phyloP scores from a whole-genome alignment of 1,140 invertebrate genomes.

The Zaprionus ghesquierei region DNA sequence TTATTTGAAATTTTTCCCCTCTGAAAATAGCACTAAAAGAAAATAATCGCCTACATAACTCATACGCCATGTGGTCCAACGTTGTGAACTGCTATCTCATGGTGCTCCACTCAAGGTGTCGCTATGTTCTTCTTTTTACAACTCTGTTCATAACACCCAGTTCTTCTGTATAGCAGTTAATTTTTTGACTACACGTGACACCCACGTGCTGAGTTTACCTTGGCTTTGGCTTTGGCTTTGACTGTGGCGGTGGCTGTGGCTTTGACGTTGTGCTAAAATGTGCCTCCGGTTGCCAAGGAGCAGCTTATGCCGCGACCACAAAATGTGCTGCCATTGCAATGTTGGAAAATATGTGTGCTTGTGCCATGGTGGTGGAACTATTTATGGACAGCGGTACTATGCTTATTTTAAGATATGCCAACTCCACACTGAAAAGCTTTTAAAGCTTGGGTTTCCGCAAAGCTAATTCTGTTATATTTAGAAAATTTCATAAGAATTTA shows the following conservation, averaged over 20 bases:
- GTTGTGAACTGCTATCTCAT: slow-evolving; percentile 3
- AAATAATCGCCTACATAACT: slow-evolving; percentile 50
- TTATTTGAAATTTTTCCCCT: slow-evolving; percentile 50
- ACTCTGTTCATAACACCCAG: slow-evolving; percentile 48
- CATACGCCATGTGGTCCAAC: slow-evolving; percentile 50
- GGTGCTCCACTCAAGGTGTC: background rate
- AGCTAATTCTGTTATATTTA: background rate
- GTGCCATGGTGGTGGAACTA: slow-evolving; percentile 22
- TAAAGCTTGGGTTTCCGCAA: background rate
- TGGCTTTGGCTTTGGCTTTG: background rate
- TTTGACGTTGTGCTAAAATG: slow-evolving; percentile 13
- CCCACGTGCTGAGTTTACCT: background rate
- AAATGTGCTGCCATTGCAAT: slow-evolving; percentile 25
- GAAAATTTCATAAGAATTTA: background rate
- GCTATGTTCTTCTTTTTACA: slow-evolving; percentile 2
- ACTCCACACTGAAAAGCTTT: background rate
- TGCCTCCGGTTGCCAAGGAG: slow-evolving; percentile 5
- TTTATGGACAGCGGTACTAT: slow-evolving; percentile 30
- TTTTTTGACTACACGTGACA: slow-evolving; percentile 66
- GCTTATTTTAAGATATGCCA: background rate
- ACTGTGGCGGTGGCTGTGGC: background rate
- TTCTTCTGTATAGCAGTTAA: slow-evolving; percentile 67
- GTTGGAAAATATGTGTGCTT: background rate
- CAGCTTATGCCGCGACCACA: slow-evolving; percentile 16
- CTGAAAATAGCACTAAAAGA: slow-evolving; percentile 45